Evolutionary conservation across 2,797 vertebrate species (phyloP), one percentile per base, ranked within the genome.

Genomic region (Diplodus puntazzo): DNA sequence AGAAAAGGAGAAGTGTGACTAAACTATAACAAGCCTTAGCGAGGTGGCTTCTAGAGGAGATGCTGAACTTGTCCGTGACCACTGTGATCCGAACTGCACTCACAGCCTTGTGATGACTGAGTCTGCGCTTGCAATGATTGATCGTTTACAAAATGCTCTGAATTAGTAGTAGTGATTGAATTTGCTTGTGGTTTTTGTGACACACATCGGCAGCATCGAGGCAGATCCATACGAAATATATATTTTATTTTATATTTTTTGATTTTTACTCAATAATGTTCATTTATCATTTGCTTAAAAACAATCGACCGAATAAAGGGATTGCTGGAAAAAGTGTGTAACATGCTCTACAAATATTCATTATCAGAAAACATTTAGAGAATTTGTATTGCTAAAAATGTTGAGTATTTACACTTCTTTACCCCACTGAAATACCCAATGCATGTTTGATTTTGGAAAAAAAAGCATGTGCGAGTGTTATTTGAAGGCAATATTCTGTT

Each of bases 381-480:
- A 75, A 86, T 86, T 82, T 92, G 87, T 88, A 90, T 89, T 86
- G 85, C 87, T 84, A 80, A 92, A 65, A 90, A 80, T 86, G 85
- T 88, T 57, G 84, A 86, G 76, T 92, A 90, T 88, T 85, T 91
- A 85, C 87, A 89, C 87, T 81, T 85, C 80, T 84, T 90, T 85
- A 86, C 58, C 81, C 80, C 84, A 57, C 83, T 85, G 84, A 90
- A 79, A 73, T 81, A 89, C 82, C 83, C 87, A 78, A 90, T 94
- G 94, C 94, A 95, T 95, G 94, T 94, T 87, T 93, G 91, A 90
- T 93, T 93, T 91, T 90, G 85, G 90, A 89, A 89, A 90, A 91
- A 89, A 89, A 90, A 91, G 94, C 93, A 94, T 94, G 93, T 92
- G 88, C 71, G 91, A 92, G 88, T 93, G 91, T 91, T 91, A 82